phyloP scores from a whole-genome alignment of 1,140 invertebrate species.

The Drosophila sechellia region DNA sequence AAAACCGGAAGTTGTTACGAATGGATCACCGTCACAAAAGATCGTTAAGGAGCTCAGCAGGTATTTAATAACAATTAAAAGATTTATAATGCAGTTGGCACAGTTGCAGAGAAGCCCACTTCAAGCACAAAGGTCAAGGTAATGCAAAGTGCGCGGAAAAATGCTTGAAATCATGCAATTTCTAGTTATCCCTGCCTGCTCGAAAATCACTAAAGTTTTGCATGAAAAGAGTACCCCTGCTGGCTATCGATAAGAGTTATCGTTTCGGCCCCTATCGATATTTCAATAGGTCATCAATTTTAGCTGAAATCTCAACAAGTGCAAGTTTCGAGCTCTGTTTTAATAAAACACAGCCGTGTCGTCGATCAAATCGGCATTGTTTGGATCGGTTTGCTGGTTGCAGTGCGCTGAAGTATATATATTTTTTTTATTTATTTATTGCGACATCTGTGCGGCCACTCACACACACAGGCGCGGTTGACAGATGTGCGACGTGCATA shows the following conservation, averaged over 20 bases:
- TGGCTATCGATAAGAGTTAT: constrained; percentile 8
- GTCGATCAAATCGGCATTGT: constrained; percentile 16
- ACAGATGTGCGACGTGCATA: constrained; percentile 39
- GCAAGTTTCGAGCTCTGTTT: constrained; percentile 24
- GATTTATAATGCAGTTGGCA: not conserved
- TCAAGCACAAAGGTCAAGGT: constrained; percentile 45
- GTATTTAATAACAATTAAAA: constrained; percentile 26
- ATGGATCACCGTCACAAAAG: constrained; percentile 56
- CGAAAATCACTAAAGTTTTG: constrained; percentile 1
- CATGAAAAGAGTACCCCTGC: constrained; percentile 1
- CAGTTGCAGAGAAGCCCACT: constrained; percentile 30
- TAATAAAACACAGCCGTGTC: constrained; percentile 17
- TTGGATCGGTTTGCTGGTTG: constrained; percentile 13
- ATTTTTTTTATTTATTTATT: constrained; percentile 41
- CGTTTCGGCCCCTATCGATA: constrained; percentile 6
- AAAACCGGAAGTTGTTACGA: constrained; percentile 11
- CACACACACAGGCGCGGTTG: constrained; percentile 16
- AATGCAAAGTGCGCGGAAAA: not conserved
- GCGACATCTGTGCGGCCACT: constrained; percentile 35
- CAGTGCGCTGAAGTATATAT: constrained; percentile 26
- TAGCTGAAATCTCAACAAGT: constrained; percentile 44
- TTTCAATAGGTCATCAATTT: constrained; percentile 6
- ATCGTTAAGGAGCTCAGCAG: constrained; percentile 45
- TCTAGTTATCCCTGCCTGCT: constrained; percentile 7
- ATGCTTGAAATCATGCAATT: constrained; percentile 10